Evolutionary conservation across 2,797 vertebrate species (phyloP).

Genomic region (Catharus ustulatus): DNA sequence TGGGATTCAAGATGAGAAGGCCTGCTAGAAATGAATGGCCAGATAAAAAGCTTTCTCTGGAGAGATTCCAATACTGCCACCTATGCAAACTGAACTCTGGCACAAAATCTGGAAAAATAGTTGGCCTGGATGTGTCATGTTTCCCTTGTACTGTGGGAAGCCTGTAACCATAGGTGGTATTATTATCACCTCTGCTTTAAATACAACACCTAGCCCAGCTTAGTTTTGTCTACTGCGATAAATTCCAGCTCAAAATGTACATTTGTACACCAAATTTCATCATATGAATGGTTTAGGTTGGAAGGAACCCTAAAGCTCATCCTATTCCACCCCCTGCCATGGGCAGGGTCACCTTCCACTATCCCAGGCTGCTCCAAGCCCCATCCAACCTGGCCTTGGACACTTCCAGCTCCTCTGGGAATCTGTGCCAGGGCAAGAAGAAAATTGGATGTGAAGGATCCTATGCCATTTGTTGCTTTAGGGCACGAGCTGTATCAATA

Average conservation of each 20-base stretch:
- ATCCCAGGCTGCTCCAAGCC: neutral
- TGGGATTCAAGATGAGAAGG: neutral
- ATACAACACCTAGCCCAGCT: neutral
- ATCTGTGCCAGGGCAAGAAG: neutral
- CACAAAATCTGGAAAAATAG: constrained; percentile 24
- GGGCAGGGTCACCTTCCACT: neutral
- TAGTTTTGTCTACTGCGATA: neutral
- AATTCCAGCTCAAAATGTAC: neutral
- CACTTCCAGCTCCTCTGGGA: neutral
- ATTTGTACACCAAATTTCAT: neutral
- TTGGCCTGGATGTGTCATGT: neutral
- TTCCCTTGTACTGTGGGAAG: constrained; percentile 11
- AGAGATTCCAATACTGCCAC: constrained; percentile 39
- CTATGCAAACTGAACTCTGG: constrained; percentile 53
- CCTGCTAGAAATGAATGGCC: neutral
- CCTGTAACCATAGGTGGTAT: neutral
- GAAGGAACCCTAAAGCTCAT: neutral
- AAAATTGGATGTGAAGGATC: neutral
- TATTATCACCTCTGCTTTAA: constrained; percentile 6
- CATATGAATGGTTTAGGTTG: neutral
- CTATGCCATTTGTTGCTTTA: neutral
- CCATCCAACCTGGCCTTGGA: fast-evolving
- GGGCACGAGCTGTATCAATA: neutral
- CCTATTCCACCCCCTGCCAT: neutral
- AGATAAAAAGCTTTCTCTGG: constrained; percentile 54